Evolutionary conservation across 1,140 invertebrate species (phyloP).

Genomic region (Potamilus streckersoni): DNA sequence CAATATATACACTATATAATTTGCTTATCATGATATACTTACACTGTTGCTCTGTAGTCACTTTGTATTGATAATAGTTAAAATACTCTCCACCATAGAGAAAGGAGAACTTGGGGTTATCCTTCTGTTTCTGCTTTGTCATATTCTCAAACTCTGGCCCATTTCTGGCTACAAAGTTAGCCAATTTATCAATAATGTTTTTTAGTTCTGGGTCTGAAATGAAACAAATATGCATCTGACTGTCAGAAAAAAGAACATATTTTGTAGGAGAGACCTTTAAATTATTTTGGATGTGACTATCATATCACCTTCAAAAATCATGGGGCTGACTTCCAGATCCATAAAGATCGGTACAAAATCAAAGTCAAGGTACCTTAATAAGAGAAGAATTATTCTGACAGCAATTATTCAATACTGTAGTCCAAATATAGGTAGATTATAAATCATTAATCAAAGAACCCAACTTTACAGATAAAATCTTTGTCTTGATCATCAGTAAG

Average conservation of each 20-base stretch:
- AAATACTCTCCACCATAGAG: slow-evolving; percentile 95
- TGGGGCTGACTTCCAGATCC: neutral
- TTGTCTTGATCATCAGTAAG: too few species aligned
- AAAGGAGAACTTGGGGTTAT: slow-evolving; percentile 97
- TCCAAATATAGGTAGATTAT: too few species aligned
- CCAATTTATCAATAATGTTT: slow-evolving; percentile 98
- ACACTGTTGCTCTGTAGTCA: slow-evolving; percentile 72
- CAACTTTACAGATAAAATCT: too few species aligned
- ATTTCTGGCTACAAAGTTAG: slow-evolving; percentile 98
- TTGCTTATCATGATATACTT: slow-evolving; percentile 33
- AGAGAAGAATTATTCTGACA: too few species aligned
- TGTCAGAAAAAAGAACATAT: neutral
- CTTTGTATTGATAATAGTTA: slow-evolving; percentile 97
- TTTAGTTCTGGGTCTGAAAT: slow-evolving; percentile 86
- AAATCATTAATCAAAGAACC: too few species aligned
- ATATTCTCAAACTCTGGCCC: slow-evolving; percentile 98
- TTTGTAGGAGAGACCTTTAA: neutral
- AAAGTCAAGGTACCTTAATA: too few species aligned
- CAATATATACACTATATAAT: neutral
- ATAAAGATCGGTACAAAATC: too few species aligned
- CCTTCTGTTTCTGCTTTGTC: slow-evolving; percentile 97
- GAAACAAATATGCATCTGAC: slow-evolving; percentile 23
- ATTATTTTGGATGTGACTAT: neutral
- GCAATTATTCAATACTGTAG: too few species aligned
- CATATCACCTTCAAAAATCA: neutral